These are phyloP conservation scores for Nothocercus nigrocapillus DNA, from an alignment of 2,113 vertebrate species.

Conservation along the genomic window DNA sequence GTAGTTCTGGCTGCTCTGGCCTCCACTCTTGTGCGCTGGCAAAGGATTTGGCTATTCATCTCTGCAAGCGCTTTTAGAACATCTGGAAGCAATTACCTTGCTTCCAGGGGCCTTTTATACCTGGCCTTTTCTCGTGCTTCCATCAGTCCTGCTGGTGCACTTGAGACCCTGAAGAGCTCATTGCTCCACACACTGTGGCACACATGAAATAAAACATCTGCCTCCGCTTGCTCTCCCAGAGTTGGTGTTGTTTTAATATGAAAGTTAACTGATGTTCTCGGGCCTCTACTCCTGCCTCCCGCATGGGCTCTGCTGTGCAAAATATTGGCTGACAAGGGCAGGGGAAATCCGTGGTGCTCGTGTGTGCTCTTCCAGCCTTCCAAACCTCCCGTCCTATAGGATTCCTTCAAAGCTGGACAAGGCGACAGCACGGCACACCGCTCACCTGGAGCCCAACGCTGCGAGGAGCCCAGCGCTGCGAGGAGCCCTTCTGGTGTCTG, in stretches of 20 bases:
- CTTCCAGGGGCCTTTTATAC: not conserved
- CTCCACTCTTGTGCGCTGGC: not conserved
- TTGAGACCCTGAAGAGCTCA: not conserved
- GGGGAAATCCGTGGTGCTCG: not conserved
- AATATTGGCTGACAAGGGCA: not conserved
- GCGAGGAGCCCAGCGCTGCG: fast-evolving
- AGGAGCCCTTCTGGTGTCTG: not conserved
- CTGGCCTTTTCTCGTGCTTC: not conserved
- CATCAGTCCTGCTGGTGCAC: not conserved
- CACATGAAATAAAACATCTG: not conserved
- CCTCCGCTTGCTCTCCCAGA: not conserved
- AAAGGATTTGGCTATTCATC: not conserved
- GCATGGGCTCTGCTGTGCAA: fast-evolving
- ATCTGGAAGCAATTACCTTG: constrained; percentile 37
- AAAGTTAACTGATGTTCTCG: not conserved
- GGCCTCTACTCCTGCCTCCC: not conserved
- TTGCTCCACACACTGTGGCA: fast-evolving
- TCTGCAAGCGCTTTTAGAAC: constrained; percentile 36
- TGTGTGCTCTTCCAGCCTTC: fast-evolving
- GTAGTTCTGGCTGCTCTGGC: not conserved
- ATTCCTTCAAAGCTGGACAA: not conserved
- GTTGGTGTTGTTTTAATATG: not conserved
- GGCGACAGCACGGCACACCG: fast-evolving
- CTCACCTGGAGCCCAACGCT: not conserved
- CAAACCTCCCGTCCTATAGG: not conserved